Evolutionary conservation across 2,797 vertebrate species (phyloP).

Genomic region (Phoebastria nigripes): DNA sequence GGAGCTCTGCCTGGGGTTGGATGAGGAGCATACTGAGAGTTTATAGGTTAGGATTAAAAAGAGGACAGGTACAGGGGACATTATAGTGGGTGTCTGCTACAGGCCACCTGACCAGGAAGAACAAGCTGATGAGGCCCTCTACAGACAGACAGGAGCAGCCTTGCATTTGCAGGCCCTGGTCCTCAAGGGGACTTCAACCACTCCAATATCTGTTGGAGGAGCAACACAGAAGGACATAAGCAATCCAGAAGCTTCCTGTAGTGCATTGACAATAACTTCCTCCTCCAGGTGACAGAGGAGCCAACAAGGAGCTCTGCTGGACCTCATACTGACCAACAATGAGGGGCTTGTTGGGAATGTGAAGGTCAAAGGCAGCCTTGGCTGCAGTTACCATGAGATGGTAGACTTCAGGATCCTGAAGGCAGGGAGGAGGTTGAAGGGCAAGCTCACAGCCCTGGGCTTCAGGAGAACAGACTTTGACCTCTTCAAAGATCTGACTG

Average conservation of each 20-base stretch:
- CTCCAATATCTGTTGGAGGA: background rate
- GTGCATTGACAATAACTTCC: no score
- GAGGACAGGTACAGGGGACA: background rate
- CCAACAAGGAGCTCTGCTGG: background rate
- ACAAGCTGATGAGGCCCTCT: no score
- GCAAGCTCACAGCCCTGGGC: background rate
- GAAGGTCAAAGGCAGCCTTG: background rate
- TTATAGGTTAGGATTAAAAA: background rate
- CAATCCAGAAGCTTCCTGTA: background rate
- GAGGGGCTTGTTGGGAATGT: background rate
- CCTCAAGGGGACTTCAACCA: background rate
- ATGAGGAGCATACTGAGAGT: background rate
- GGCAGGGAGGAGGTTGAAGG: no score
- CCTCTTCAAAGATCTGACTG: background rate
- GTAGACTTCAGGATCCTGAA: background rate
- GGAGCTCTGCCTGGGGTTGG: background rate
- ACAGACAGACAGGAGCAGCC: background rate
- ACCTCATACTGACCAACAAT: background rate
- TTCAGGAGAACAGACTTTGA: background rate
- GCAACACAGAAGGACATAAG: no score
- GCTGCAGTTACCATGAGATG: background rate
- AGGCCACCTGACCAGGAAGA: no score
- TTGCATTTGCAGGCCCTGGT: background rate
- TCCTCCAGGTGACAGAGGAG: background rate
- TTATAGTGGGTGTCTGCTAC: background rate